Evolutionary conservation across 2,113 vertebrate genomes (phyloP).

Genomic region (Onychostoma macrolepis): DNA sequence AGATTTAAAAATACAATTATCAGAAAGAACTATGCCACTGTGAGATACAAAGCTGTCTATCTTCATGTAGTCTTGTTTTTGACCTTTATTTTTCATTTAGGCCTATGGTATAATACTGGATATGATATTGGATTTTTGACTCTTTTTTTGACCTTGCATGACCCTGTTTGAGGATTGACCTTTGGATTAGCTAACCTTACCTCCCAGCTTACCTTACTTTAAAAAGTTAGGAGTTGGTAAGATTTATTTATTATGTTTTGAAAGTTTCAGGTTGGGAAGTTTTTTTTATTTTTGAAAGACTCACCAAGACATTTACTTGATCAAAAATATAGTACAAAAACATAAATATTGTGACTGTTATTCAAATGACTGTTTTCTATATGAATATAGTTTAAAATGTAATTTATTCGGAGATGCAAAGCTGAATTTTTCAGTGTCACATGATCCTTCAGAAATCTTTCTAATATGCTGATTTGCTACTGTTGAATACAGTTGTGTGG

Average conservation of each 20-base stretch:
- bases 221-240: neutral
- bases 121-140: conserved; percentile 2
- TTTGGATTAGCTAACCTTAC: neutral
- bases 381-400: neutral
- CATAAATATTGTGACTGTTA: neutral
- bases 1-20: neutral
- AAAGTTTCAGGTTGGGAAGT: neutral
- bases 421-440: neutral
- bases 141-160: neutral
- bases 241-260: neutral
- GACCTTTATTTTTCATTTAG: conserved; percentile 18
- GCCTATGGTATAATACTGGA: neutral
- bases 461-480: neutral
- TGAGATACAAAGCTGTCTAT: neutral
- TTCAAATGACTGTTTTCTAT: neutral
- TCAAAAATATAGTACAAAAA: neutral
- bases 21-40: neutral
- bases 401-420: neutral
- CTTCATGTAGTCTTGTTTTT: neutral
- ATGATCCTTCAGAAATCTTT: neutral
- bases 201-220: neutral
- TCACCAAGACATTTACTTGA: neutral
- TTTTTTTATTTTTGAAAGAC: neutral
- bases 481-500: neutral
- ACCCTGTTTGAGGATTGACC: neutral